Evolutionary conservation across 2,113 vertebrate species (phyloP).

Genomic region (Apistogramma diplotaenia): DNA sequence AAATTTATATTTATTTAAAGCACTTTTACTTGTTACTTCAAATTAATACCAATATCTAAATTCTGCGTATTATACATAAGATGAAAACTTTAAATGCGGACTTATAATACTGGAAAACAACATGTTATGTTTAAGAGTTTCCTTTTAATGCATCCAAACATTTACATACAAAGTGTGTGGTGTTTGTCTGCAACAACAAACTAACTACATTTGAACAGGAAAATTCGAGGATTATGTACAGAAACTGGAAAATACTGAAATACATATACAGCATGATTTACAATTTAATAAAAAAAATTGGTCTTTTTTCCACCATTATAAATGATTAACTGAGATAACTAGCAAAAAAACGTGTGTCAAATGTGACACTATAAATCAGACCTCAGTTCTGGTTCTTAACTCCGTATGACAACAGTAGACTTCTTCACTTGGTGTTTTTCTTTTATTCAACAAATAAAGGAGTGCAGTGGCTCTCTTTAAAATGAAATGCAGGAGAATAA

Average conservation of each 20-base stretch:
- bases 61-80: not conserved
- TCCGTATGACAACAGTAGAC: not conserved
- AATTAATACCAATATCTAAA: conserved; percentile 32
- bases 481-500: not conserved
- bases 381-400: not conserved
- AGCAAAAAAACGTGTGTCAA: not conserved
- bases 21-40: conserved; percentile 69
- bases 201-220: not conserved
- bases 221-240: not conserved
- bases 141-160: conserved; percentile 49
- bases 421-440: not conserved
- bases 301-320: not conserved
- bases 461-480: not conserved
- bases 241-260: not conserved
- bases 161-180: not conserved
- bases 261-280: not conserved
- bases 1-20: conserved; percentile 99
- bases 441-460: not conserved
- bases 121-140: not conserved
- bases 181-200: not conserved
- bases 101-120: not conserved
- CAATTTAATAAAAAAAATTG: not conserved
- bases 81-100: not conserved
- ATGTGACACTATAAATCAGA: not conserved
- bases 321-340: not conserved